Percentiles rank a stretch among this genome's conserved stretches.
phyloP scores from a whole-genome alignment of 2,113 vertebrate species.

The Chaetodon auriga region DNA sequence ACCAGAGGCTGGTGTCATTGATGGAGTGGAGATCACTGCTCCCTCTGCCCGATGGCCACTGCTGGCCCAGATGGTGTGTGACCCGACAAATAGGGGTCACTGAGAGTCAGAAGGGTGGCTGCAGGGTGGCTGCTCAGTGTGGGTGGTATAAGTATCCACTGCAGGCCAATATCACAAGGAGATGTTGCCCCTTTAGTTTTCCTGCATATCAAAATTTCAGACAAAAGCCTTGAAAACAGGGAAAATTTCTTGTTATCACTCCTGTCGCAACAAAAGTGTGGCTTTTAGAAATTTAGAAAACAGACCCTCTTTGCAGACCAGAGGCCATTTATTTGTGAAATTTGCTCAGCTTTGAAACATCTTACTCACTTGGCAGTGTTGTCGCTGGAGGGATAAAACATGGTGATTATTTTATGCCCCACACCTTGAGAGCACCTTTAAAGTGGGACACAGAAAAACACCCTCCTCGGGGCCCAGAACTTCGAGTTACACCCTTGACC shows the following conservation, averaged over 20 bases:
- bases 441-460: no score
- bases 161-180: background rate
- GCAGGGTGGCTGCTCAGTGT: slow-evolving; percentile 50
- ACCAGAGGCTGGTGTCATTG: slow-evolving; percentile 40
- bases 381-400: background rate
- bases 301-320: background rate
- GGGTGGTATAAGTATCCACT: slow-evolving; percentile 56
- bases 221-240: background rate
- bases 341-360: background rate
- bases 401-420: no score
- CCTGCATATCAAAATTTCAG: background rate
- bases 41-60: slow-evolving; percentile 11
- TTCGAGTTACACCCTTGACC: no score
- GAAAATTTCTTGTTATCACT: background rate
- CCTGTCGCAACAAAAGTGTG: background rate
- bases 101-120: slow-evolving; percentile 61
- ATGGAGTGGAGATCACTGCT: slow-evolving; percentile 47
- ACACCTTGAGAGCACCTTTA: no score
- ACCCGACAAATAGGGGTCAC: slow-evolving; percentile 73
- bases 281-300: background rate
- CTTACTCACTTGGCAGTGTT: background rate
- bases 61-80: slow-evolving; percentile 64
- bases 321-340: background rate
- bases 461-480: no score
- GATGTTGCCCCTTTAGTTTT: background rate